Conservation (phyloP, 2,113 vertebrate species). For the Gallinago paraguaiae region DNA sequence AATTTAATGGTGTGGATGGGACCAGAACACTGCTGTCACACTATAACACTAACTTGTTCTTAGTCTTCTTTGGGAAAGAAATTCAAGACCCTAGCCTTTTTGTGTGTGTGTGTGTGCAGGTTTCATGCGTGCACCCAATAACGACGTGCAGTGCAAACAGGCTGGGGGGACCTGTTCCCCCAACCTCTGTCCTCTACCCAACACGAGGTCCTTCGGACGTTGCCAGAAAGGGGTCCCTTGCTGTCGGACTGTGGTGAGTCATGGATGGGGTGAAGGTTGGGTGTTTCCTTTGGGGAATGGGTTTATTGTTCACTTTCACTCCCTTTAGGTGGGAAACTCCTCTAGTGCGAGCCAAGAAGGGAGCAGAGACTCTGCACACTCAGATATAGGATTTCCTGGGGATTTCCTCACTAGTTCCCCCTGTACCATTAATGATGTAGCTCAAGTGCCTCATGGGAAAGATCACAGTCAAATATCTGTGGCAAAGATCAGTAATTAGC, state of each 20-base stretch:
- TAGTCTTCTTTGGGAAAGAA: background rate
- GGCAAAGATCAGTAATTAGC: background rate
- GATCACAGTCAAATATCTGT: background rate
- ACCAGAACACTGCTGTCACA: background rate
- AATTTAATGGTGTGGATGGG: background rate
- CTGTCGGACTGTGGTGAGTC: constrained; percentile 41
- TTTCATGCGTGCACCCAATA: constrained; percentile 52
- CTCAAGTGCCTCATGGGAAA: background rate
- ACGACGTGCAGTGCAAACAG: background rate
- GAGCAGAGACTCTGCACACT: background rate
- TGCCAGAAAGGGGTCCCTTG: constrained; percentile 34
- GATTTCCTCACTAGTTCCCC: background rate
- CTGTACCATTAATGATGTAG: background rate
- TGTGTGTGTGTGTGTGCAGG: background rate
- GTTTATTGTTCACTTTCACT: background rate
- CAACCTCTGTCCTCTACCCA: background rate
- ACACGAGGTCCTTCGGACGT: background rate
- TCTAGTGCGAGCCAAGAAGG: background rate
- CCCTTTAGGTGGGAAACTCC: background rate
- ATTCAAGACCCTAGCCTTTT: background rate
- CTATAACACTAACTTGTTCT: background rate
- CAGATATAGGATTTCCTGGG: background rate
- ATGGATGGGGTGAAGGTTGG: background rate
- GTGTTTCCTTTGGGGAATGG: background rate
- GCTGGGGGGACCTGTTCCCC: constrained; percentile 20